Conservation (phyloP, 1,140 invertebrate genomes). For the Leptinotarsa undecemlineata region DNA sequence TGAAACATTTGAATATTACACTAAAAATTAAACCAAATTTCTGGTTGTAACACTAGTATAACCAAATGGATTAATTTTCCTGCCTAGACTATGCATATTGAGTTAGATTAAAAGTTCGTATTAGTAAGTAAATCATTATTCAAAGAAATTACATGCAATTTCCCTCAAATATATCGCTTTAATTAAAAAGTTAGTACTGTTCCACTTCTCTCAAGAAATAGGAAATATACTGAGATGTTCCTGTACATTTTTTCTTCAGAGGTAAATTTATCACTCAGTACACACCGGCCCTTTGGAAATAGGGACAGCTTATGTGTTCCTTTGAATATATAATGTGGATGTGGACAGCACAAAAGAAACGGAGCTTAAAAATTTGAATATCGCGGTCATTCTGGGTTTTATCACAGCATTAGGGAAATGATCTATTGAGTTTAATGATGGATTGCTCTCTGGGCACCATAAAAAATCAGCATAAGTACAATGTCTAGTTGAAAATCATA, state of each 20-base stretch:
- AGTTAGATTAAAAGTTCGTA: too few species aligned
- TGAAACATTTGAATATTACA: too few species aligned
- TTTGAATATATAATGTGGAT: constrained; percentile 49
- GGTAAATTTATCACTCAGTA: constrained; percentile 12
- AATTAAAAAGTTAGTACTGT: too few species aligned
- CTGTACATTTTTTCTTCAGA: constrained; percentile 1
- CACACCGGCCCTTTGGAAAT: constrained; percentile 33
- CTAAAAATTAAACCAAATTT: too few species aligned
- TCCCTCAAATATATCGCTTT: too few species aligned
- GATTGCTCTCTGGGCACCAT: constrained; percentile 40
- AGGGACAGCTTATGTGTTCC: constrained; percentile 41
- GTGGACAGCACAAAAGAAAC: constrained; percentile 52
- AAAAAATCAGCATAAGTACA: background rate
- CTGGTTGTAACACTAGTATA: too few species aligned
- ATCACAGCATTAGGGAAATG: constrained; percentile 53
- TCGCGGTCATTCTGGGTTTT: constrained; percentile 55
- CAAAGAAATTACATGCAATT: too few species aligned
- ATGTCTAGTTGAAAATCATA: too few species aligned
- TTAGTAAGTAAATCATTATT: too few species aligned
- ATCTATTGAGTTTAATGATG: constrained; percentile 49
- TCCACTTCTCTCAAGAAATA: too few species aligned
- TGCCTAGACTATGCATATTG: too few species aligned
- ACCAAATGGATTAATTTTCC: too few species aligned
- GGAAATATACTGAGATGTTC: background rate
- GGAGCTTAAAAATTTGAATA: constrained; percentile 57